Evolutionary conservation across 2,113 vertebrate genomes (phyloP).

Genomic region (Nyctibius bracteatus): DNA sequence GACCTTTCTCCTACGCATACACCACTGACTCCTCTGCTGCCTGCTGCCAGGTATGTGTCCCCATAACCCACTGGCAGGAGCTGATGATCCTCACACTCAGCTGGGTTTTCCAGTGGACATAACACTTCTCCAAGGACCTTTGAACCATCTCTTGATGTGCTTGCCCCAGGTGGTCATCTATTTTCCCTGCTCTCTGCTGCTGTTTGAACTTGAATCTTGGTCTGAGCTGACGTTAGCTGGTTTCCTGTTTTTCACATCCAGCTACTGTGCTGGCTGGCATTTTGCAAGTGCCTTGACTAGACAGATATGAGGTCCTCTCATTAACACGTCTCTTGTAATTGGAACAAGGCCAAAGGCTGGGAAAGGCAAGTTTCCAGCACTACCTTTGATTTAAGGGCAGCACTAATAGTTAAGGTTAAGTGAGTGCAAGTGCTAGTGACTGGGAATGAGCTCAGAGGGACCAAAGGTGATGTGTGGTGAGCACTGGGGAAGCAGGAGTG

Average conservation of each 20-base stretch:
- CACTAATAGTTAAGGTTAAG: background rate
- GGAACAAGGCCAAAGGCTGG: slow-evolving; percentile 25
- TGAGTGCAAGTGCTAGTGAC: background rate
- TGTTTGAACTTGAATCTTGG: background rate
- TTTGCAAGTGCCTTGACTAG: slow-evolving; percentile 38
- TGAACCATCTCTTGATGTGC: background rate
- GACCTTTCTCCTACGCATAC: background rate
- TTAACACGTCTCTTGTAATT: slow-evolving; percentile 18
- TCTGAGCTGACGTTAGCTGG: background rate
- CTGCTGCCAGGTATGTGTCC: background rate
- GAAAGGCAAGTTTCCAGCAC: slow-evolving; percentile 14
- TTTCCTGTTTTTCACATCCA: slow-evolving; percentile 25
- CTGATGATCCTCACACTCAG: background rate
- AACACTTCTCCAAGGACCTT: rapidly evolving
- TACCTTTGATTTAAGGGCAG: slow-evolving; percentile 10
- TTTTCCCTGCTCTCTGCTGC: background rate
- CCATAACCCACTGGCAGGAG: background rate
- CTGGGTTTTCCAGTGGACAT: background rate
- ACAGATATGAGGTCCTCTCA: slow-evolving; percentile 32
- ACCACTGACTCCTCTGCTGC: background rate
- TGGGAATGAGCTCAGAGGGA: background rate
- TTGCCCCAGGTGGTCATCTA: rapidly evolving
- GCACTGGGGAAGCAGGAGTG: background rate
- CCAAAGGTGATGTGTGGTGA: background rate
- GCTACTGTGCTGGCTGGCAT: slow-evolving; percentile 60